Conservation (phyloP, 2,888 invertebrate species). For the Kuschelorhynchus macadamiae region DNA sequence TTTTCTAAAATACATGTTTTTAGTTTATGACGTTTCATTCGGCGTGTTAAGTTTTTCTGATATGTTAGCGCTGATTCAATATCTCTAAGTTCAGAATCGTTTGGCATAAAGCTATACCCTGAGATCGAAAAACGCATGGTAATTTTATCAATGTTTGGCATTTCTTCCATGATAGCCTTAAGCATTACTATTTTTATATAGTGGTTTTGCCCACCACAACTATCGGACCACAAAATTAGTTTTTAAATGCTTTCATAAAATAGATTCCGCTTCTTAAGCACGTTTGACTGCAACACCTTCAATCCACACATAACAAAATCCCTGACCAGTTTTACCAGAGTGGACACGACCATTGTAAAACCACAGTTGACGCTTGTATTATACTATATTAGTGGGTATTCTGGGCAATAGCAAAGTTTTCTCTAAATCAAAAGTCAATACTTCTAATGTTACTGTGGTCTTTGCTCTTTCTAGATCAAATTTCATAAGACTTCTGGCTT, state of each 20-base stretch:
- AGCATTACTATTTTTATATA: slow-evolving; percentile 1
- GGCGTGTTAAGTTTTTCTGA: neutral
- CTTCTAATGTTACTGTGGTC: neutral
- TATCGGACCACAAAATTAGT: slow-evolving; percentile 13
- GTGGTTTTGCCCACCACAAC: neutral
- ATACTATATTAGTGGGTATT: slow-evolving; percentile 54
- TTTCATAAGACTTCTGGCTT: slow-evolving; percentile 11
- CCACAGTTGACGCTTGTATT: slow-evolving; percentile 59
- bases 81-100: neutral
- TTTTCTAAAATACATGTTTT: neutral
- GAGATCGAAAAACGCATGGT: neutral
- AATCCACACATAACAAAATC: slow-evolving; percentile 52
- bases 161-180: too few relatives aligned
- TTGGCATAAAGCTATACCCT: neutral
- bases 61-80: neutral
- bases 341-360: slow-evolving; percentile 55
- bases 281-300: slow-evolving; percentile 55
- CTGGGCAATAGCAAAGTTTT: slow-evolving; percentile 50
- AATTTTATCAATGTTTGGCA: too few relatives aligned
- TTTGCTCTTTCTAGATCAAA: slow-evolving; percentile 5
- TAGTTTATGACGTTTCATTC: slow-evolving; percentile 1
- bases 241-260: slow-evolving; percentile 20
- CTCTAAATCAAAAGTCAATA: slow-evolving; percentile 48
- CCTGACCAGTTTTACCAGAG: slow-evolving; percentile 36
- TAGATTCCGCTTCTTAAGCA: slow-evolving; percentile 54